Conservation (phyloP, 2,888 invertebrate genomes). For the Rhimphoctona megacephalus region DNA sequence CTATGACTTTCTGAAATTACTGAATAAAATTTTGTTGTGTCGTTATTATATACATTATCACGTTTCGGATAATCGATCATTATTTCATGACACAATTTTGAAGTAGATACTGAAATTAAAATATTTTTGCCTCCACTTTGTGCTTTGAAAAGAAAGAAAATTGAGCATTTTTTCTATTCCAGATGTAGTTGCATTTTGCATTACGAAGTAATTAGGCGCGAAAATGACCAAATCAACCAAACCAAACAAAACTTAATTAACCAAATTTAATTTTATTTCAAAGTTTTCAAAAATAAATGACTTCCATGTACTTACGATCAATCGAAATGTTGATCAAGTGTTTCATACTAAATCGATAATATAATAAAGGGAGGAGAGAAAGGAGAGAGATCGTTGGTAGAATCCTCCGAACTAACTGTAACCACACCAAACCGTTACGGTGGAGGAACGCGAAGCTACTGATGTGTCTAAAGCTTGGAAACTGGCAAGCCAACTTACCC, state of each 20-base stretch:
- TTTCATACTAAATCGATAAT: constrained; percentile 18
- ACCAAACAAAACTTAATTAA: no score
- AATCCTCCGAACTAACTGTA: constrained; percentile 5
- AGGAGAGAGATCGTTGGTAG: neutral
- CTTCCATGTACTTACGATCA: constrained; percentile 45
- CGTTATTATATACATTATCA: neutral
- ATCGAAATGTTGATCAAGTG: constrained; percentile 9
- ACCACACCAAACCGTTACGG: constrained; percentile 48
- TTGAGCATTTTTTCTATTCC: neutral
- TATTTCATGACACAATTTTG: neutral
- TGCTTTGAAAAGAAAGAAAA: neutral
- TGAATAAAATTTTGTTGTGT: neutral
- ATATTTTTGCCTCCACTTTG: neutral
- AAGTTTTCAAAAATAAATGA: neutral
- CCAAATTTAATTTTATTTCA: neutral
- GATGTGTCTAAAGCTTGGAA: constrained; percentile 57
- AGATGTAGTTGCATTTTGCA: no score
- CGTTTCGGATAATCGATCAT: neutral
- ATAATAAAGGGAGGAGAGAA: neutral
- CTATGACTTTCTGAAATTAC: neutral
- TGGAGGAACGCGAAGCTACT: constrained; percentile 63
- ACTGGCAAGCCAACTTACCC: constrained; percentile 54
- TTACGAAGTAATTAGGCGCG: neutral
- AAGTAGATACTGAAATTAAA: neutral
- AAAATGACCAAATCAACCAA: neutral